Evolutionary conservation across 2,113 vertebrate species (phyloP).

Genomic region (Lipophrys pholis): DNA sequence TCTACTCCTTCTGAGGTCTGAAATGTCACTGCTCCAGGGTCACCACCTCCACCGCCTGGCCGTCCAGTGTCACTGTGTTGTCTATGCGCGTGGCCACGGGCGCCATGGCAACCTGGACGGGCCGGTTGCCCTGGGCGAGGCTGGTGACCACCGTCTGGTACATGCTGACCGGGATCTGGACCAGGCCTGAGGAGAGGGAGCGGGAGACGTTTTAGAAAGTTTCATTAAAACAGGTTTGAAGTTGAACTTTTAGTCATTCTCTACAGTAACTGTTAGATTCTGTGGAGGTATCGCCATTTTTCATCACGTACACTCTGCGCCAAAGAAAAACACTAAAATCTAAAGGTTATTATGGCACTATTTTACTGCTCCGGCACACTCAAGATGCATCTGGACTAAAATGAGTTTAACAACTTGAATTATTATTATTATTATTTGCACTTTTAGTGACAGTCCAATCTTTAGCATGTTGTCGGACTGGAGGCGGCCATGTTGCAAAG

Average conservation of each 20-base stretch:
- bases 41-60: constrained; percentile 97
- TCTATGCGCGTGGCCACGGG: constrained; percentile 93
- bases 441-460: too few species aligned
- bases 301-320: too few species aligned
- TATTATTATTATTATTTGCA: too few species aligned
- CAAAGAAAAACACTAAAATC: too few species aligned
- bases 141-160: constrained; percentile 99
- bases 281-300: too few species aligned
- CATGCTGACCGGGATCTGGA: constrained; percentile 99
- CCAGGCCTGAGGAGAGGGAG: constrained; percentile 85
- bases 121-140: constrained; percentile 96
- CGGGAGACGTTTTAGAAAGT: constrained; percentile 18
- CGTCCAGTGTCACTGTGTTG: constrained; percentile 95
- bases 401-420: too few species aligned
- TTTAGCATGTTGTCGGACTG: constrained; percentile 38
- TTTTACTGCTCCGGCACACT: too few species aligned
- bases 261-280: too few species aligned
- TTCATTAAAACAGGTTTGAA: too few species aligned
- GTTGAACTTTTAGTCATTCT: too few species aligned
- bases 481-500: constrained; percentile 64
- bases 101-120: constrained; percentile 98
- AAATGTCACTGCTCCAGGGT: constrained; percentile 93
- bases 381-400: too few species aligned
- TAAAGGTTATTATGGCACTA: too few species aligned
- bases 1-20: constrained; percentile 38